phyloP scores from a whole-genome alignment of 1,140 invertebrate species.

The Hylaeus volcanicus region DNA sequence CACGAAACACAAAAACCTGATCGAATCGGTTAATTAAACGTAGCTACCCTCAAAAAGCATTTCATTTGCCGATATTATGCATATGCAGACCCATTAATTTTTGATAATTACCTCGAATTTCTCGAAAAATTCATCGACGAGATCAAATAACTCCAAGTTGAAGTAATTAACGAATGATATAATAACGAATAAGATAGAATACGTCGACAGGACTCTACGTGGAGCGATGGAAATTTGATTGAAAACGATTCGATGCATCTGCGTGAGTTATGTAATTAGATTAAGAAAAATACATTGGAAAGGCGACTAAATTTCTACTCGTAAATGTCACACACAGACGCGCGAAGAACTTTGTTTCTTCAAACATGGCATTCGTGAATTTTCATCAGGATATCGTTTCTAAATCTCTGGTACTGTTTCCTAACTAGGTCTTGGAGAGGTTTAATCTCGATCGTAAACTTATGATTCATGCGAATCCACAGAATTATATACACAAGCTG shows the following conservation, averaged over 20 bases:
- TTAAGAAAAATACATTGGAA: background rate
- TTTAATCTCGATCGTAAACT: slow-evolving; percentile 4
- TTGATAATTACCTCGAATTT: background rate
- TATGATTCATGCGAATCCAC: slow-evolving; percentile 2
- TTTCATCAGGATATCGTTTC: background rate
- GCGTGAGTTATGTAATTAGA: background rate
- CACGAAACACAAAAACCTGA: background rate
- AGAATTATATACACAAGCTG: slow-evolving; percentile 5
- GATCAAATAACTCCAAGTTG: background rate
- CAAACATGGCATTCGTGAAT: background rate
- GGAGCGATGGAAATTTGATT: background rate
- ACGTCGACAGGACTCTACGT: too few relatives aligned
- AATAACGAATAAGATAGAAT: too few relatives aligned
- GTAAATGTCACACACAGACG: too few relatives aligned
- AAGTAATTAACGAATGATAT: background rate
- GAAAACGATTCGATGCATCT: background rate
- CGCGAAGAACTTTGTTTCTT: background rate
- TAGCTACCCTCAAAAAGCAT: background rate
- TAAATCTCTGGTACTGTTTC: background rate
- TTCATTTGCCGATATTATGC: too few relatives aligned
- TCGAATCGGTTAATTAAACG: background rate
- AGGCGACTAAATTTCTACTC: too few relatives aligned
- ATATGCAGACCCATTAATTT: background rate
- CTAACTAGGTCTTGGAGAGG: background rate
- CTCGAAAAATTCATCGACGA: background rate